Percentiles rank a stretch among this genome's conserved stretches.
Conservation (phyloP, 2,113 vertebrate genomes). For the Ivindomyrus marchei region DNA sequence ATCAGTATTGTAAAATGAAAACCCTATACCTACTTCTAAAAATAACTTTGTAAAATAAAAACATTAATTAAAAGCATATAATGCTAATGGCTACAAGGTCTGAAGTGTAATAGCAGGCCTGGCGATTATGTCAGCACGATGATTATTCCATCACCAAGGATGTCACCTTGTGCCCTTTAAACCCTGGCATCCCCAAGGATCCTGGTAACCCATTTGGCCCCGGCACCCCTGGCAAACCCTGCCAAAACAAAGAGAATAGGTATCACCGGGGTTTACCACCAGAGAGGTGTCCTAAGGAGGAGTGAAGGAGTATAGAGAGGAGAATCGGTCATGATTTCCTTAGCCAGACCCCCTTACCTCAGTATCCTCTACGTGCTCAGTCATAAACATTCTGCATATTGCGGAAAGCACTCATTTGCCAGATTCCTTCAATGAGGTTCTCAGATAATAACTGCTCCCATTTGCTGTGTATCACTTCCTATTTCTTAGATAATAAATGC, state of each 20-base stretch:
- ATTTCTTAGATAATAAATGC: neutral
- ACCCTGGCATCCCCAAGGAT: conserved; percentile 48
- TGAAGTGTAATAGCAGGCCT: neutral
- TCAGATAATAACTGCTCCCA: neutral
- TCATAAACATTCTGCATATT: neutral
- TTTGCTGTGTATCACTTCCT: neutral
- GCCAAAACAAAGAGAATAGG: conserved; percentile 14
- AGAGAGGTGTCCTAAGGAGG: neutral
- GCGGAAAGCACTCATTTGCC: neutral
- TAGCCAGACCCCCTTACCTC: neutral
- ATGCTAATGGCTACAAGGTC: neutral
- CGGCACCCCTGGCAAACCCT: conserved; percentile 51
- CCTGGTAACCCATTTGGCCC: conserved; percentile 52
- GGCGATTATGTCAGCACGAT: neutral
- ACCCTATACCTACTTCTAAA: no score
- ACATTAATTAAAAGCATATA: neutral
- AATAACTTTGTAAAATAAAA: neutral
- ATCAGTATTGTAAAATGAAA: no score
- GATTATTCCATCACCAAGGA: neutral
- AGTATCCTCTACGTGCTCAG: neutral
- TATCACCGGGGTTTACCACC: neutral
- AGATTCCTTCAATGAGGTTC: neutral
- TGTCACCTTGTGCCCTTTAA: conserved; percentile 63
- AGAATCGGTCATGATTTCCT: neutral
- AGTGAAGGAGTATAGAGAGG: neutral